phyloP scores from a whole-genome alignment of 2,888 invertebrate genomes.

The Osmoderma eremita region DNA sequence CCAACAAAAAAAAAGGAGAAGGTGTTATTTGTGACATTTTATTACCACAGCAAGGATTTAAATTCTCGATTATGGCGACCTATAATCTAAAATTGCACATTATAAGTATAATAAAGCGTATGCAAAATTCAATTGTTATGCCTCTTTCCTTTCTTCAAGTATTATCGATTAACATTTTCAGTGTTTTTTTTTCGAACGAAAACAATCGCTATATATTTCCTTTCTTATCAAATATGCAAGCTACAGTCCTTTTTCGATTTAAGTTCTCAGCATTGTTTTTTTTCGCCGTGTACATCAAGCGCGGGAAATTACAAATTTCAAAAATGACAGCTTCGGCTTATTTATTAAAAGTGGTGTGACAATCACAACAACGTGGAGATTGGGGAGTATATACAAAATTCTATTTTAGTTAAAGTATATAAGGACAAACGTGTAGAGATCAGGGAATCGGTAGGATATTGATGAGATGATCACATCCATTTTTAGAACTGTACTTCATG shows the following conservation, averaged over 20 bases:
- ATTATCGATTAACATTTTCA: background rate
- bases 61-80: slow-evolving; percentile 44
- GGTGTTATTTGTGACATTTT: too few relatives aligned
- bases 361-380: slow-evolving; percentile 24
- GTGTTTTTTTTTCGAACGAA: background rate
- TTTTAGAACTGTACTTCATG: too few relatives aligned
- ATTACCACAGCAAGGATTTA: slow-evolving; percentile 3
- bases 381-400: slow-evolving; percentile 19
- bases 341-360: slow-evolving; percentile 11
- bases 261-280: background rate
- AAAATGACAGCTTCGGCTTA: slow-evolving; percentile 10
- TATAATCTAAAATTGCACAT: slow-evolving; percentile 54
- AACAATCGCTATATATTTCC: slow-evolving; percentile 31
- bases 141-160: slow-evolving; percentile 34
- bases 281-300: slow-evolving; percentile 2
- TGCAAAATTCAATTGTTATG: slow-evolving; percentile 47
- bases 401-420: background rate
- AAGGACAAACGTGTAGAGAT: background rate
- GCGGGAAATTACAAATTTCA: slow-evolving; percentile 3
- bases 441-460: background rate
- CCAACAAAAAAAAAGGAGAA: too few relatives aligned
- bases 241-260: slow-evolving; percentile 35
- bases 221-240: slow-evolving; percentile 45
- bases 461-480: too few relatives aligned
- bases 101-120: slow-evolving; percentile 50